These are phyloP conservation scores for Paradisaea rubra DNA, from an alignment of 2,113 vertebrate genomes.

Conservation along the genomic window DNA sequence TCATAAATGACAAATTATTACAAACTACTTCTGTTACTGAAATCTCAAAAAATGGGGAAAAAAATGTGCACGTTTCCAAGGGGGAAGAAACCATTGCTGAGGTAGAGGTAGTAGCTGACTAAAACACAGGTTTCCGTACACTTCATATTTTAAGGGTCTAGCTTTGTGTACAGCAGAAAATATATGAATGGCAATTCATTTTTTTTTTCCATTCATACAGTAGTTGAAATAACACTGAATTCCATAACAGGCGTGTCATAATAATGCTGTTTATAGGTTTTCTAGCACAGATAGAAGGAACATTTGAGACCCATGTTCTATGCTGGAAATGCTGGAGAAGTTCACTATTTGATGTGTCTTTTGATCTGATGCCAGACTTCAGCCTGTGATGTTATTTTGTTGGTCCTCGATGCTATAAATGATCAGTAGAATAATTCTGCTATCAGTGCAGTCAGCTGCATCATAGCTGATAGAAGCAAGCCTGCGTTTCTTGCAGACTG, in stretches of 20 bases:
- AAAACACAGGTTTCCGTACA: background rate
- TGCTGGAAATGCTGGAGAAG: background rate
- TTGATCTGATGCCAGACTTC: background rate
- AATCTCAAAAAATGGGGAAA: background rate
- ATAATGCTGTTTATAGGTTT: background rate
- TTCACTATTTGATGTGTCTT: background rate
- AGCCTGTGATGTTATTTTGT: background rate
- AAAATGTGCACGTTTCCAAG: background rate
- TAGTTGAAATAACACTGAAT: background rate
- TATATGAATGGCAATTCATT: background rate
- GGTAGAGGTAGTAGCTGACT: background rate
- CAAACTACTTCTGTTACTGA: background rate
- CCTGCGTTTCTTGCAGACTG: background rate
- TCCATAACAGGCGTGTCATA: background rate
- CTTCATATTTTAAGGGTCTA: background rate
- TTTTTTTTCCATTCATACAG: background rate
- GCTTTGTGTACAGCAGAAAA: background rate
- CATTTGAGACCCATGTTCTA: accelerated
- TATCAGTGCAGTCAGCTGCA: background rate
- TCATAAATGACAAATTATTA: background rate
- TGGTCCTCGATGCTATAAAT: background rate
- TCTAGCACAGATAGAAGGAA: background rate
- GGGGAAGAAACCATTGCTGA: background rate
- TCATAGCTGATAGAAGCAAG: background rate
- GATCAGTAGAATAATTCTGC: background rate